Evolutionary conservation across 1,140 invertebrate species (phyloP), one percentile per base, ranked within the genome.

Genomic region (Drosophila paulistorum): DNA sequence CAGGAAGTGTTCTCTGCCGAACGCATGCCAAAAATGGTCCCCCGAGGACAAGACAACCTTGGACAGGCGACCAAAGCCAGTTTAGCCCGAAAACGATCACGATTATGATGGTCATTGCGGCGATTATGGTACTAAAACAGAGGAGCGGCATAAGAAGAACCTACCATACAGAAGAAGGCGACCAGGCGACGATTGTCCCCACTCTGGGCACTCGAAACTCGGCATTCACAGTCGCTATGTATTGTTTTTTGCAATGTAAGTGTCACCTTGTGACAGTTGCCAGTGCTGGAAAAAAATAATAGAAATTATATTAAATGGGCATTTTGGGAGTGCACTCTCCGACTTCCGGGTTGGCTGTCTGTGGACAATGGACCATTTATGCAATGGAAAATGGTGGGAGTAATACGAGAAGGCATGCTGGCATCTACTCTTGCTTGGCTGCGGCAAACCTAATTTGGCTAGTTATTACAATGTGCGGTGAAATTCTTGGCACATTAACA

Each of bases 291-390:
- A 82, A 63, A 30, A 82, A 86, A 86, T 86, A 86, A 87, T 83
- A 87, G 83, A 87, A 86, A 86, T 86, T 86, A 87, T 86, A 87
- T 86, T 78, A 86, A 86, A 86, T 86, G 83, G 83, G 79, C 79
- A 87, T 82, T 86, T 79, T 70, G 83, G 83, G 83, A 86, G 83
- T 86, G 79, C 84, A 69, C 74, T 76, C 48, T 10, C 1, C 59
- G 73, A 83, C 83, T 87, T 84, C 81, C 81, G 81, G 79, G 76
- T 83, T 83, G 79, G 72, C 75, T 68, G 66, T 65, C 63, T 60
- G 45, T 57, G 73, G 68, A 89, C 83, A 86, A 86, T 89, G 84
- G 83, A 64, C 82, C 75, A 86, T 86, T 86, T 62, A 51, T 26
- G 45, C 7, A 37, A 11, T 11, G 10, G 10, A 45, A 20, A 39